Evolutionary conservation across 2,888 invertebrate genomes (phyloP).

Genomic region (Hyposoter didymator): DNA sequence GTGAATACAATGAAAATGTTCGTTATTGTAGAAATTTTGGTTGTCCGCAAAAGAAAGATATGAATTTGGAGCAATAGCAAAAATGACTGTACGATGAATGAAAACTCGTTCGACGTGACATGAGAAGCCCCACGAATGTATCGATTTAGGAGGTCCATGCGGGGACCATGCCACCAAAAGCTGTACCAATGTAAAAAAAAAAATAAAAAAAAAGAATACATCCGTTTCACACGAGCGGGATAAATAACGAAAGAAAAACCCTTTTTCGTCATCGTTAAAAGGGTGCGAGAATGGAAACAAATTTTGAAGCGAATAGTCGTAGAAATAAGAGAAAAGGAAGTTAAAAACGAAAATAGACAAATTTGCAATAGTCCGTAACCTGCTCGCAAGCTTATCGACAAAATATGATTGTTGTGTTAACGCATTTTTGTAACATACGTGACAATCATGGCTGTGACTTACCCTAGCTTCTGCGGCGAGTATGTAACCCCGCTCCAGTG

Average conservation of each 20-base stretch:
- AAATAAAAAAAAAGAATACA: neutral
- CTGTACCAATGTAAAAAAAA: constrained; percentile 66
- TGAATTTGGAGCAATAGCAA: constrained; percentile 13
- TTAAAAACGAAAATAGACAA: constrained; percentile 65
- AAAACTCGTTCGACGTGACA: constrained; percentile 43
- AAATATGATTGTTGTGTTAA: constrained; percentile 23
- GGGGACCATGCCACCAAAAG: constrained; percentile 78
- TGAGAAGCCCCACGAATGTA: constrained; percentile 48
- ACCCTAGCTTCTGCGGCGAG: constrained; percentile 97
- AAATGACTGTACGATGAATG: neutral
- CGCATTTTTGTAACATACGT: constrained; percentile 44
- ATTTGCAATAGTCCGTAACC: constrained; percentile 77
- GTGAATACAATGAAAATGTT: neutral
- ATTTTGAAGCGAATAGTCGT: constrained; percentile 41
- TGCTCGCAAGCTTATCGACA: constrained; percentile 74
- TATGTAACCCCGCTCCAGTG: constrained; percentile 94
- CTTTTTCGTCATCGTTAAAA: constrained; percentile 62
- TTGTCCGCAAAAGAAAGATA: neutral
- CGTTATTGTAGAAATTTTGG: neutral
- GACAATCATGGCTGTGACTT: constrained; percentile 85
- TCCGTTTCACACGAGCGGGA: constrained; percentile 5
- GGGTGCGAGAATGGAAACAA: constrained; percentile 48
- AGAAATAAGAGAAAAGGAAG: constrained; percentile 51
- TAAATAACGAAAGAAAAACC: constrained; percentile 62
- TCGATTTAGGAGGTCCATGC: constrained; percentile 75